Base-by-base conservation (phyloP, 2,888 invertebrate genomes). In the Agrenia bidenticulata region DNA sequence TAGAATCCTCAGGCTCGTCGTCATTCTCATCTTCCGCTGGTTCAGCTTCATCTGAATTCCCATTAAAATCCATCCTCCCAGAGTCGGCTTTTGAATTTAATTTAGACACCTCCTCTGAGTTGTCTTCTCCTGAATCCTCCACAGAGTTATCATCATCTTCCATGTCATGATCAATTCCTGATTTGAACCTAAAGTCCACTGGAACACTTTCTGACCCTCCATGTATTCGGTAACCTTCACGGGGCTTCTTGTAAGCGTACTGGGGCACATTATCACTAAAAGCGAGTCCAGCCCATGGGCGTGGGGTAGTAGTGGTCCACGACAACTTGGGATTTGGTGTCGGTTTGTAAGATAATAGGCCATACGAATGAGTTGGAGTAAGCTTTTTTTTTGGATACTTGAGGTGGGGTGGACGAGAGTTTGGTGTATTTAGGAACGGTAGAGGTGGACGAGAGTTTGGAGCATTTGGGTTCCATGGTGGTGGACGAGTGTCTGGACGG, bases 81-180 rank as follows among this genome's bases (percentile, higher is more conserved):
- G 21, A 15, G 9, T 51, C 15, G 13, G 51, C 45, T 4, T 19
- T 23, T 15, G 19, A 19, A 5, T 39, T 15, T 17, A 9, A 23
- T 19, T 51, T 7, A 19, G 51, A 51, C 7, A 24, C 65, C 41
- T 61, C 61, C n/a, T 65, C 61, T 1, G 61, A 61, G 17, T 32
- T 32, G 11, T 56, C 57, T 19, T 63, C 63, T 11, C 42, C 56
- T 17, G 51, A 55, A 4, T 59, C 41, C 9, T 59, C 42, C 13
- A 62, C 60, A n/a, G 53, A 49, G 15, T 51, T 19, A 23, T 21
- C 13, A 49, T 49, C 24, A 7, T 23, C 51, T 51, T 51, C 51
- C 24, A 24, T 51, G 7, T 23, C 23, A 24, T 45, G 5, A 5
- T 45, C 45, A 19, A 17, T 5, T 15, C n/a, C n/a, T 45, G 15